These are phyloP conservation scores for Drymodes brunneopygia DNA, from an alignment of 2,113 vertebrate genomes.

Conservation along the genomic window DNA sequence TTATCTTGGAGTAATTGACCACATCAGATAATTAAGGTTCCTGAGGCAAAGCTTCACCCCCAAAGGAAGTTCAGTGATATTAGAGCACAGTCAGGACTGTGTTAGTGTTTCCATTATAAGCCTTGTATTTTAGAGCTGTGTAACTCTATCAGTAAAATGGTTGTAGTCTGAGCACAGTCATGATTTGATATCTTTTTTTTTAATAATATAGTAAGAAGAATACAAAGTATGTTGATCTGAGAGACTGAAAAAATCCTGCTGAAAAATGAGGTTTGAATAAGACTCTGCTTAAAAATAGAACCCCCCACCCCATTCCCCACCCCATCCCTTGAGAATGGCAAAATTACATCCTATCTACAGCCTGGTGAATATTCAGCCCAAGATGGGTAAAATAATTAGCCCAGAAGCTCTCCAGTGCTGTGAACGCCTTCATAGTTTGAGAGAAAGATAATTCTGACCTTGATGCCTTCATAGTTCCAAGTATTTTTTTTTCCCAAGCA, in stretches of 20 bases:
- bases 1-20: conserved; percentile 73
- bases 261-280: background rate
- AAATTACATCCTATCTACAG: background rate
- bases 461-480: background rate
- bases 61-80: conserved; percentile 65
- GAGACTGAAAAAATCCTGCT: background rate
- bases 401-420: background rate
- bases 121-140: conserved; percentile 17
- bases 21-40: conserved; percentile 74
- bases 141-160: conserved; percentile 10
- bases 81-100: conserved; percentile 46
- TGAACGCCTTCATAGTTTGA: background rate
- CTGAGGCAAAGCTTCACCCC: conserved; percentile 66
- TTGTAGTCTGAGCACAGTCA: background rate
- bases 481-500: background rate
- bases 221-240: background rate
- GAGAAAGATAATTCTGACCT: background rate
- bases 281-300: background rate
- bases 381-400: background rate
- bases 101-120: conserved; percentile 50
- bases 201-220: background rate
- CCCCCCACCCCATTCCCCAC: background rate
- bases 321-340: background rate
- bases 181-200: background rate
- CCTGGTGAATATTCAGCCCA: background rate